A percentile compares a stretch with the other conserved stretches of the same genome.
These are phyloP conservation scores for Cephalopterus ornatus DNA, from an alignment of 2,113 vertebrate genomes.

Conservation along the genomic window DNA sequence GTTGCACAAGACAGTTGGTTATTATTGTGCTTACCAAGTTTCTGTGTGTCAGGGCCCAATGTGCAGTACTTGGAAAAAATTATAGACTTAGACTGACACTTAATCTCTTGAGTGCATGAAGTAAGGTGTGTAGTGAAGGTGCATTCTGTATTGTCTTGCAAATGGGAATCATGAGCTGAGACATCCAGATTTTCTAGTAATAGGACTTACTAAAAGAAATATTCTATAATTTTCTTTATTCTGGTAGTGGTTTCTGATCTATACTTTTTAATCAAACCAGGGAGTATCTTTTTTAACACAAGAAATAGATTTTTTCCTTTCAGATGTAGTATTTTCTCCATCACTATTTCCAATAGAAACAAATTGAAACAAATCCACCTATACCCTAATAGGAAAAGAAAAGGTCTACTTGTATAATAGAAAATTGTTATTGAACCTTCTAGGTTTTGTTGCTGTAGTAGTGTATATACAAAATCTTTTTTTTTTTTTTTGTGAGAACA, in stretches of 20 bases:
- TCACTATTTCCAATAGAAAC: not conserved
- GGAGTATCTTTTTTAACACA: not conserved
- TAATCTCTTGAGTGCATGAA: not conserved
- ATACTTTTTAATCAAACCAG: not conserved
- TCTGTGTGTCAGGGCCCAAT: not conserved
- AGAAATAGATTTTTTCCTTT: not conserved
- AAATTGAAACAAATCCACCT: not conserved
- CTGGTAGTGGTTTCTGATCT: not conserved
- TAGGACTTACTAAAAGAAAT: not conserved
- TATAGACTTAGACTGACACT: not conserved
- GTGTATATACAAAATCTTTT: not conserved
- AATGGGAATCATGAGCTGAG: not conserved
- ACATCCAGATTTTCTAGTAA: not conserved
- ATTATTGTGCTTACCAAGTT: conserved; percentile 4
- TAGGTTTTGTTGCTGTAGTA: not conserved
- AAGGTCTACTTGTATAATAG: not conserved
- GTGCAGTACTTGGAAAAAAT: not conserved
- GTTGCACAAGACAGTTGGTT: not conserved
- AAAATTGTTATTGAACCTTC: not conserved
- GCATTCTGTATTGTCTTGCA: rapidly evolving
- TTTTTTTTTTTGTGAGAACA: not conserved
- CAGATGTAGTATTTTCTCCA: not conserved
- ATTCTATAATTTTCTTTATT: not conserved
- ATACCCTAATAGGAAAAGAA: not conserved
- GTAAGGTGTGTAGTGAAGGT: not conserved